These are phyloP conservation scores for Melanotaenia nigrans DNA, from an alignment of 2,797 vertebrate genomes.

Conservation along the genomic window DNA sequence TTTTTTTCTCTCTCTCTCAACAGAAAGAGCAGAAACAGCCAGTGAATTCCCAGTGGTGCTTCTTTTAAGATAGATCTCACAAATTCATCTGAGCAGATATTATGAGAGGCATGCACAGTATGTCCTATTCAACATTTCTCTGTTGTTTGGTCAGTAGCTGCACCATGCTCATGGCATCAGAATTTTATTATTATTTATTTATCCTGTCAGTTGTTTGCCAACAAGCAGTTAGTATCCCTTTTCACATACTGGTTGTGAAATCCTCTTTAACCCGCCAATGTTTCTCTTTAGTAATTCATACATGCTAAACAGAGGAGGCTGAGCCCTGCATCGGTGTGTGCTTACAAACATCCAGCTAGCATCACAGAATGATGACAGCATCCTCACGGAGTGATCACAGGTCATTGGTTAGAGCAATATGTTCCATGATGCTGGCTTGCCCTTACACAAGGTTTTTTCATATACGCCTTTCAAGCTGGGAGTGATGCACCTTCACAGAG, in stretches of 20 bases:
- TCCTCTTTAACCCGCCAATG: neutral
- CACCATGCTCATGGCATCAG: neutral
- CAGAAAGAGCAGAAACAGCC: conserved; percentile 25
- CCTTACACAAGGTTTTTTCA: conserved; percentile 1
- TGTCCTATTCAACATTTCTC: neutral
- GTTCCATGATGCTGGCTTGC: neutral
- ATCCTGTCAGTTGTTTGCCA: neutral
- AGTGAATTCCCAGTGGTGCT: conserved; percentile 43
- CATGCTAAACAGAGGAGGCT: neutral
- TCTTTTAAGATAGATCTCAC: conserved; percentile 45
- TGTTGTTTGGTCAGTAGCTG: neutral
- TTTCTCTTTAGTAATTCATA: neutral
- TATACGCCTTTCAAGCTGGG: neutral
- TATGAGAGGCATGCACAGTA: conserved; percentile 7
- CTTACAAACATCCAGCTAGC: neutral
- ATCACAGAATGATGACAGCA: neutral
- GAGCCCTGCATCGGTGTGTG: neutral
- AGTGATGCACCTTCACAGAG: conserved; percentile 1
- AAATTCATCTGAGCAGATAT: conserved; percentile 38
- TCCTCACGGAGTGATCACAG: neutral
- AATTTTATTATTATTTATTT: neutral
- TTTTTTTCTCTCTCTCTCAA: conserved; percentile 13
- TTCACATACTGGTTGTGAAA: neutral
- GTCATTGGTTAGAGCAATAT: neutral
- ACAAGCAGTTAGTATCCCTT: neutral